Conservation (phyloP, 2,113 vertebrate species). For the Acinonyx jubatus region DNA sequence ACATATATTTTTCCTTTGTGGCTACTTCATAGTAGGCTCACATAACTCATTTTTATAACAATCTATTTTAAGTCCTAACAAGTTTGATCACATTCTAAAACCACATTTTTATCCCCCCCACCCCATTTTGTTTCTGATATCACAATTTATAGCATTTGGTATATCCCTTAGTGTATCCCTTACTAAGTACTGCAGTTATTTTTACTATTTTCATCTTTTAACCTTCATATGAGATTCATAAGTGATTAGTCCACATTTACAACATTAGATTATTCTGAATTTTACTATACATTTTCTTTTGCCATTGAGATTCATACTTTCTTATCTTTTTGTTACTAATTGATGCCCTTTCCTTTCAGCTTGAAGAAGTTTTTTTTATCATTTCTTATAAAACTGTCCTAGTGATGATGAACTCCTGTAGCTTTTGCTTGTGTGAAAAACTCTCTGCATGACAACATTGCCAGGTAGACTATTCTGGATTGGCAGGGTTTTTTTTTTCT, state of each 20-base stretch:
- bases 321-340: neutral
- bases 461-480: neutral
- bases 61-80: no score
- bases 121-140: neutral
- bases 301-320: neutral
- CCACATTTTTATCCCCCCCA: neutral
- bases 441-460: neutral
- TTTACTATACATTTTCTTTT: neutral
- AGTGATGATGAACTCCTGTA: neutral
- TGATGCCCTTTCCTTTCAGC: neutral
- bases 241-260: neutral
- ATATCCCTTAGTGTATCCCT: neutral
- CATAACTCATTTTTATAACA: neutral
- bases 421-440: neutral
- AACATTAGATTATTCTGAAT: neutral
- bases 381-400: neutral
- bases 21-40: neutral
- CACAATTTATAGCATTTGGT: neutral
- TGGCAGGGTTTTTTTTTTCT: neutral
- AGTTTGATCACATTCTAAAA: neutral
- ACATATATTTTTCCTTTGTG: neutral
- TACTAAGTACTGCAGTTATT: neutral
- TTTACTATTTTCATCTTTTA: neutral
- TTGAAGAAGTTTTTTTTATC: neutral
- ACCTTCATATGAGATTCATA: neutral